Evolutionary conservation across 2,797 vertebrate genomes (phyloP), one percentile per base, ranked within the genome.

Genomic region (Delichon dasypus): DNA sequence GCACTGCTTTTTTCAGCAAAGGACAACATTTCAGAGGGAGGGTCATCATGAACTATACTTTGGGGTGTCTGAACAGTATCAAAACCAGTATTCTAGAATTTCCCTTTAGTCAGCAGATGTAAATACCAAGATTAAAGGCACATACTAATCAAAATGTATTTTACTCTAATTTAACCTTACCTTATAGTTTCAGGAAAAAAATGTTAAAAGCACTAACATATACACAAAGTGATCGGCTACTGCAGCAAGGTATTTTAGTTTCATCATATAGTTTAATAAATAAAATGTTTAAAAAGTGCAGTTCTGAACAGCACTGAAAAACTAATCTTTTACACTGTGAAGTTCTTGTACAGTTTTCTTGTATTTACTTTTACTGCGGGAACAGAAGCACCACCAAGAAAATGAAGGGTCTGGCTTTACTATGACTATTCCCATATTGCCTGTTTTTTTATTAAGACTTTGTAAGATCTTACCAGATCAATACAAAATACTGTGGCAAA

Each of bases 111-210:
- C 78, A 88, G 81, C 55, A 88, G 23, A 79, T 26, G 29, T 32
- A 93, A 89, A 89, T 80, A 89, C 13, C 65, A 91, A 79, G 51
- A 89, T 60, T 85, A 94, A 92, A 92, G 44, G 65, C 44, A 87
- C 13, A 74, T 38, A 48, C 25, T 76, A 67, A 81, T 16, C 36
- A 64, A 70, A 83, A 76, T 5, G 4, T 61, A 80, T 76, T 92
- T 71, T 57, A 80, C 44, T 72, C 40, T 51, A 82, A 82, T 79
- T 76, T 76, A 83, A 79, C 29, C 29, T 55, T 47, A 77, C 55
- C 14, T 91, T 90, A 79, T 11, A 42, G 15, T 53, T 85, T 40
- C 58, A 62, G 34, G 36, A 75, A 70, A 27, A 27, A 85, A 82
- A 70, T 15, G 22, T 47, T 79, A 67, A 64, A 84, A 74, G 29